Percentiles rank a stretch among this genome's conserved stretches.
Conservation (phyloP, 2,888 invertebrate genomes). For the Saturnia japonica region DNA sequence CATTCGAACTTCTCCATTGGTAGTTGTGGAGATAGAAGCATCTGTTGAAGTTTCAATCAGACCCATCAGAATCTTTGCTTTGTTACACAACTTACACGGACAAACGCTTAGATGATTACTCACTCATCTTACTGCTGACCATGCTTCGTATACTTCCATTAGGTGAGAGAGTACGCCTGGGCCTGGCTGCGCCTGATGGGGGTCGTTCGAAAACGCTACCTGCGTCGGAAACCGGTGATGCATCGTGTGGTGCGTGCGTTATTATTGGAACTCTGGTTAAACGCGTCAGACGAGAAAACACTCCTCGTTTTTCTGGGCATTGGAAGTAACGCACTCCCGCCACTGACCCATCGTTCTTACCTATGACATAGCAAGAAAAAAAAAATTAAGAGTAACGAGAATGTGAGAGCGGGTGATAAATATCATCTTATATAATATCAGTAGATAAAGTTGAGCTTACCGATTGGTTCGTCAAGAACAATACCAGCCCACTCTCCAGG, state of each 20-base stretch:
- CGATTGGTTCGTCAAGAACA: slow-evolving; percentile 96
- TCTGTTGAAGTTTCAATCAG: slow-evolving; percentile 43
- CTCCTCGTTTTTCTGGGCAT: slow-evolving; percentile 95
- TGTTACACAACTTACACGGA: background rate
- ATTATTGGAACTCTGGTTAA: slow-evolving; percentile 88
- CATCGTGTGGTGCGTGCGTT: slow-evolving; percentile 76
- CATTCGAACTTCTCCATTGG: slow-evolving; percentile 85
- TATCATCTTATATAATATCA: background rate
- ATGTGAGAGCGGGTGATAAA: background rate
- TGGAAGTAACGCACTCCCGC: slow-evolving; percentile 96
- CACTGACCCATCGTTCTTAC: slow-evolving; percentile 98
- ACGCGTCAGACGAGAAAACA: slow-evolving; percentile 94
- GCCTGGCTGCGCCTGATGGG: slow-evolving; percentile 70
- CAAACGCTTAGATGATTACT: slow-evolving; percentile 35
- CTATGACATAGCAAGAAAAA: slow-evolving; percentile 71
- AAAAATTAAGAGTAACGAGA: background rate
- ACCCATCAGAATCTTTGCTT: background rate
- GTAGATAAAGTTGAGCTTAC: slow-evolving; percentile 72
- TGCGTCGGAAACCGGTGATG: slow-evolving; percentile 72
- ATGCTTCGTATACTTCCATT: slow-evolving; percentile 77
- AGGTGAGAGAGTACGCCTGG: slow-evolving; percentile 70
- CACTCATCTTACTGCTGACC: slow-evolving; percentile 81
- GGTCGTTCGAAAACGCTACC: slow-evolving; percentile 76
- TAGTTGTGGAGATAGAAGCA: slow-evolving; percentile 74
- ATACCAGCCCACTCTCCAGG: slow-evolving; percentile 99